These are phyloP conservation scores for Cardinalis cardinalis DNA, from an alignment of 2,113 vertebrate species.

Conservation along the genomic window DNA sequence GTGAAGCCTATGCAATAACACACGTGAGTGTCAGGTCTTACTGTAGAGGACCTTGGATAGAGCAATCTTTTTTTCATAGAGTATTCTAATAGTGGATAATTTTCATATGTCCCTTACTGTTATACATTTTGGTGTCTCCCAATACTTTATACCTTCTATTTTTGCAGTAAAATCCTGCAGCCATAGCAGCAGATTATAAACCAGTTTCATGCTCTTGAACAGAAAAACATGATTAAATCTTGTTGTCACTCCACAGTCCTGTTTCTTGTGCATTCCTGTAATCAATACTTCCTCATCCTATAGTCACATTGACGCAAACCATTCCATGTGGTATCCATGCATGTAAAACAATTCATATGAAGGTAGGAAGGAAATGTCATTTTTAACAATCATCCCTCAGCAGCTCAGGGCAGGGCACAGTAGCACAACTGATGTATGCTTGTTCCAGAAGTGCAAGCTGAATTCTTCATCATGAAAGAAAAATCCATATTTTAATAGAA, in stretches of 20 bases:
- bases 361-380: background rate
- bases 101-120: background rate
- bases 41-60: background rate
- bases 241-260: background rate
- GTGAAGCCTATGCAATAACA: background rate
- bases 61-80: background rate
- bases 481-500: background rate
- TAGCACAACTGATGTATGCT: background rate
- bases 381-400: background rate
- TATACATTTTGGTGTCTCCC: background rate
- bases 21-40: background rate
- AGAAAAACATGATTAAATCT: background rate
- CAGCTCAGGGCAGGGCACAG: background rate
- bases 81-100: background rate
- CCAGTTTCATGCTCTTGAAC: background rate
- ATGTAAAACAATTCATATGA: background rate
- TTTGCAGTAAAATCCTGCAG: background rate
- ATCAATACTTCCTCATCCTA: background rate
- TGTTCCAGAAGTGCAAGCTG: background rate
- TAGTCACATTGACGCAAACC: background rate
- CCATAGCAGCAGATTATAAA: background rate
- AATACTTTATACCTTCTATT: background rate
- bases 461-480: background rate
- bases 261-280: background rate
- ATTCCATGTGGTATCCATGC: background rate